Conservation (phyloP, 2,888 invertebrate genomes). For the Ypsolopha scabrella region DNA sequence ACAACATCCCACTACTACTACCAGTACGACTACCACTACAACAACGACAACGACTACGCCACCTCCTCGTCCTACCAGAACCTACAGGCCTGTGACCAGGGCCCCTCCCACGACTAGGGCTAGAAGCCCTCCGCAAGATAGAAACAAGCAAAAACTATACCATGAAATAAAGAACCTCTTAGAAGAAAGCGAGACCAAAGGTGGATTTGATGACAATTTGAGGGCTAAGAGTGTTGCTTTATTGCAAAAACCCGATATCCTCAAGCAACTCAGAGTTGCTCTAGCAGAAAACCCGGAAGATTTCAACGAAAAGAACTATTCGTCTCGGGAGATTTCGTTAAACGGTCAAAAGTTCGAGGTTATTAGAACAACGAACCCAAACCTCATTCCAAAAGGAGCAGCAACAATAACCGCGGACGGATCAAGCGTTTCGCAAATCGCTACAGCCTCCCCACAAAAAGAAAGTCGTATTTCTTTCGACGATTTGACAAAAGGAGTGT, state of each 20-base stretch:
- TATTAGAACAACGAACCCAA: slow-evolving; percentile 78
- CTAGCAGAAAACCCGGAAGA: slow-evolving; percentile 77
- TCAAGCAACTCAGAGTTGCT: slow-evolving; percentile 81
- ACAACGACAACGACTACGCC: slow-evolving; percentile 57
- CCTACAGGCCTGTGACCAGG: slow-evolving; percentile 5
- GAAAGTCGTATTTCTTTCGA: slow-evolving; percentile 79
- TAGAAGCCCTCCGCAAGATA: slow-evolving; percentile 55
- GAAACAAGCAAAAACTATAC: slow-evolving; percentile 69
- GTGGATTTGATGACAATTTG: slow-evolving; percentile 56
- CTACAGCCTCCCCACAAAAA: slow-evolving; percentile 44
- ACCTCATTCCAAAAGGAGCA: slow-evolving; percentile 71
- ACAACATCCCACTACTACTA: slow-evolving; percentile 77
- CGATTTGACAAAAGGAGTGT: slow-evolving; percentile 82
- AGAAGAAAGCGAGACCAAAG: slow-evolving; percentile 69
- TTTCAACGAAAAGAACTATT: slow-evolving; percentile 74
- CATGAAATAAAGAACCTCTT: slow-evolving; percentile 67
- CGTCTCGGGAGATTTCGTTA: slow-evolving; percentile 79
- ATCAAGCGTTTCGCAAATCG: slow-evolving; percentile 46
- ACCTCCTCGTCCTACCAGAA: slow-evolving; percentile 41
- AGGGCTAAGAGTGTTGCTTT: slow-evolving; percentile 67
- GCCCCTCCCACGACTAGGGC: slow-evolving; percentile 25
- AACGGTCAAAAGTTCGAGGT: slow-evolving; percentile 84
- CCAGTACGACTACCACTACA: slow-evolving; percentile 75
- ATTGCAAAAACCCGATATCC: slow-evolving; percentile 76
- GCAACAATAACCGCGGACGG: slow-evolving; percentile 59